Percentiles rank a stretch among this genome's conserved stretches.
phyloP scores from a whole-genome alignment of 2,797 vertebrate genomes.

The Crocidura indochinensis region DNA sequence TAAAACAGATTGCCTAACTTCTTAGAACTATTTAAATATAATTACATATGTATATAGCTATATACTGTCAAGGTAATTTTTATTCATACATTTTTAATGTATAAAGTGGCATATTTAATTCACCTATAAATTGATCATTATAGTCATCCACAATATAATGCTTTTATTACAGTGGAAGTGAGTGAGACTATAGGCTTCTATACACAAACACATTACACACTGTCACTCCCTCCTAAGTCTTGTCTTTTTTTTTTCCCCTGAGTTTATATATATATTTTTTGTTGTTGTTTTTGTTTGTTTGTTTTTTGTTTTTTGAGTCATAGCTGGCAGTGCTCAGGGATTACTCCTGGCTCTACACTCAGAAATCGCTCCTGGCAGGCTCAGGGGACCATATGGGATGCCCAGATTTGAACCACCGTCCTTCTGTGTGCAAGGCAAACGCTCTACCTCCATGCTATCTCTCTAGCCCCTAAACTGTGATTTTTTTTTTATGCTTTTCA shows the following conservation, averaged over 20 bases:
- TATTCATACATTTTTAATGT: not conserved
- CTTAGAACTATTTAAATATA: not conserved
- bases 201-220: not conserved
- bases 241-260: too few species aligned
- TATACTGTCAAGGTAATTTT: not conserved
- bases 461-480: not conserved
- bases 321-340: too few species aligned
- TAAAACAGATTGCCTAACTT: not conserved
- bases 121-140: not conserved
- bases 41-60: not conserved
- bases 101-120: slow-evolving; percentile 9
- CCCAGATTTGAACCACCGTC: too few species aligned
- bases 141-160: not conserved
- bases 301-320: too few species aligned
- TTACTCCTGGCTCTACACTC: too few species aligned
- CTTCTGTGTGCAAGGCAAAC: too few species aligned
- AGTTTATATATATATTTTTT: too few species aligned
- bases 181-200: not conserved
- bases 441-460: too few species aligned
- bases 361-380: too few species aligned
- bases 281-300: too few species aligned
- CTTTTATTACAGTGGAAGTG: slow-evolving; percentile 4
- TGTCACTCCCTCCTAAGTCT: not conserved
- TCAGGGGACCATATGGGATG: too few species aligned
- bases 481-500: not conserved